Base-by-base conservation (phyloP, 2,888 invertebrate genomes). In the Drosophila kuntzei region DNA sequence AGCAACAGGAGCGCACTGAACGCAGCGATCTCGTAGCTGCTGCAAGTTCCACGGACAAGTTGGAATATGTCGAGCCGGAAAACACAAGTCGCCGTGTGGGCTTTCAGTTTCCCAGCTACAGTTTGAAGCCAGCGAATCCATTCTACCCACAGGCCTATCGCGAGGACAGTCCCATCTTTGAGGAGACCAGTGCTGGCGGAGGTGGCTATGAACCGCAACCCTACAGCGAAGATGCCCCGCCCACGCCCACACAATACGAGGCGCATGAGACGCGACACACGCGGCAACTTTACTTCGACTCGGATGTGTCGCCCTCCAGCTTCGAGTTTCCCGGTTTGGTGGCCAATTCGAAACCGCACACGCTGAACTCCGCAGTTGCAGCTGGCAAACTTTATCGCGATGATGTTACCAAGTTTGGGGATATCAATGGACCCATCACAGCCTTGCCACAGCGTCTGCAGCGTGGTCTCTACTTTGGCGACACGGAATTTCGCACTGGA, bases 391-490 rank as follows among this genome's bases (percentile, higher is more conserved):
- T 89, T 3, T 92, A 89, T 67, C 91, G 91, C 43, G 92, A 92
- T 37, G 92, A 92, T 46, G 92, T 92, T 2, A 92, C 92, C 27
- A 92, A 92, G 71, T 92, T 92, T 51, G 92, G 92, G 1, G 92
- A 92, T 37, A 80, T 92, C 9, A 92, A 92, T 67, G 92, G 92
- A 9, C 92, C 92, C 0, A 91, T 92, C 12, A 92, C 92, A 2
- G 91, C 91, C 2, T 39, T 92, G 37, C 92, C 91, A 0, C 91
- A 90, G 36, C 82, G 91, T 9, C 86, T 91, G 2, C 91, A 91
- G 49, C 87, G 91, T 11, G 91, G 90, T 12, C 80, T 91, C 37
- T 92, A 84, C 76, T 91, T 90, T 34, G 90, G 91, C 16, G 92
- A 92, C 20, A 90, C 90, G 2, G 91, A 91, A 37, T 90, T 90